Evolutionary conservation across 30 jellyfish, hydroid and myxozoan species (phyloP), one percentile per base, ranked within the genome.

Genomic region (Sanderia malayensis): DNA sequence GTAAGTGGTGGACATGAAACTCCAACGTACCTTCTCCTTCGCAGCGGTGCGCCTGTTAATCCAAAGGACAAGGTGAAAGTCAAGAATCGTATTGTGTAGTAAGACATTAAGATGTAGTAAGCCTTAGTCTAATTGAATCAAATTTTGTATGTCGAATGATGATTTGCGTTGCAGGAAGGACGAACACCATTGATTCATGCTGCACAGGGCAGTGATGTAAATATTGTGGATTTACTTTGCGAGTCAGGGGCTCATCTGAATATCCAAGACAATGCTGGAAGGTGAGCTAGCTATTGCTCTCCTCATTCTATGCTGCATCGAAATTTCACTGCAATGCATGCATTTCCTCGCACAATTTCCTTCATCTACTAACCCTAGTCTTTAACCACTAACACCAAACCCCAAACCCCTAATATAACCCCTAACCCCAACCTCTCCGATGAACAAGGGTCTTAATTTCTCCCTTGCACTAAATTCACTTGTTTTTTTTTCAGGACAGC

Each of bases 111-210:
- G n/a, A n/a, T n/a, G n/a, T n/a, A n/a, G n/a, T n/a, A n/a, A n/a
- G n/a, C n/a, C n/a, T n/a, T n/a, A n/a, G n/a, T n/a, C n/a, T n/a
- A n/a, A n/a, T n/a, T n/a, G n/a, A n/a, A n/a, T n/a, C n/a, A n/a
- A n/a, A n/a, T n/a, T n/a, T n/a, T n/a, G n/a, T n/a, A n/a, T n/a
- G n/a, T n/a, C n/a, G n/a, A n/a, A n/a, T n/a, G n/a, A n/a, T n/a
- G n/a, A n/a, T n/a, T n/a, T n/a, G n/a, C n/a, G n/a, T 67, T 61
- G 2, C 71, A 80, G 93, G 85, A 80, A 47, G 93, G 93, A 58
- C 31, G 85, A 6, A 28, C 93, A 0, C 79, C 85, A 2, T 46
- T 80, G 58, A 58, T 73, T 13, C 45, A 68, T 45, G 73, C 93
- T 1, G 74, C 49, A 18, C 93, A 80, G 64, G 62, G 45, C 4